phyloP scores from a whole-genome alignment of 2,797 vertebrate species.

The Tachyglossus aculeatus region DNA sequence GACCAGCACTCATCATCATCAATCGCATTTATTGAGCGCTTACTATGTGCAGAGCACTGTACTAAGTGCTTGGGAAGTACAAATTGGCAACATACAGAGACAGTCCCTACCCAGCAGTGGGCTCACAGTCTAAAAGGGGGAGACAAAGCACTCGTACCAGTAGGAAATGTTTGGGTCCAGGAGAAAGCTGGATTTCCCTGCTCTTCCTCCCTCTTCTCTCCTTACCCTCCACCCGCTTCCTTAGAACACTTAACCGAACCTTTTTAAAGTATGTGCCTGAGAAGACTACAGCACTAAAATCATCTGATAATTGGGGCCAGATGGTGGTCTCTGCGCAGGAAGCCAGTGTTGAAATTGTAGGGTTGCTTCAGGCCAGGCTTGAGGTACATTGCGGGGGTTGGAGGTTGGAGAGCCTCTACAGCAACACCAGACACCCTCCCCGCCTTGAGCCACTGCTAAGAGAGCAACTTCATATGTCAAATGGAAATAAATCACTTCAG shows the following conservation, averaged over 20 bases:
- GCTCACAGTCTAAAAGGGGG: no score
- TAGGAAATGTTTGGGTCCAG: no score
- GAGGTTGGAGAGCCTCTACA: neutral
- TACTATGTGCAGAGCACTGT: no score
- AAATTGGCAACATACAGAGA: no score
- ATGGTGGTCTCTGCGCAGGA: neutral
- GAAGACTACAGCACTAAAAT: neutral
- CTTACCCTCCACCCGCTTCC: no score
- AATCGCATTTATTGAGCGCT: no score
- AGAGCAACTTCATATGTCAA: neutral
- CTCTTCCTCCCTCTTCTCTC: no score
- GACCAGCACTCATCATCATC: no score
- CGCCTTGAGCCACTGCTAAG: neutral
- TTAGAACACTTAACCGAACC: neutral
- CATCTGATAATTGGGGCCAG: neutral
- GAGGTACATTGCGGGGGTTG: neutral
- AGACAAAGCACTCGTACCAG: no score
- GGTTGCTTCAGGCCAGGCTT: neutral
- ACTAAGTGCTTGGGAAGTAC: no score
- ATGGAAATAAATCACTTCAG: neutral
- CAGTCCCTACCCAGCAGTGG: no score
- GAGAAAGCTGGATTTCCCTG: no score
- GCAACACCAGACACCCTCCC: neutral
- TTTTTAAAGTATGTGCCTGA: neutral
- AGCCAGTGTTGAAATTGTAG: neutral